phyloP scores from a whole-genome alignment of 2,797 vertebrate genomes.

The Sebastes nivosus region DNA sequence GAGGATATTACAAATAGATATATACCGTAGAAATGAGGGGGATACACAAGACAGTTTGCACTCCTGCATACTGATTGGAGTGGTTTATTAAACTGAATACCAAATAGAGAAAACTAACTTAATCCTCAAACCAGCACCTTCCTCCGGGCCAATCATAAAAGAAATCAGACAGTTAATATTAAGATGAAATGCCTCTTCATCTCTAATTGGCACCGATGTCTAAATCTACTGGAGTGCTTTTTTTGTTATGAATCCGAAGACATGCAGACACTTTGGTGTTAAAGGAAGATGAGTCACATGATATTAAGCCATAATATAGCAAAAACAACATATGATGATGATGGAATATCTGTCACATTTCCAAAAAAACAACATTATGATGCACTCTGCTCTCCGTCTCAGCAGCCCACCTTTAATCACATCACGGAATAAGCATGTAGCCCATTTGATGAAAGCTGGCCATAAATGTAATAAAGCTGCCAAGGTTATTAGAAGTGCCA shows the following conservation, averaged over 20 bases:
- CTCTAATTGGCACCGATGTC: conserved; percentile 6
- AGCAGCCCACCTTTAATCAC: conserved; percentile 59
- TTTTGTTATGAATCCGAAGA: conserved; percentile 14
- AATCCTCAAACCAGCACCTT: conserved; percentile 27
- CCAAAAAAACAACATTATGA: conserved; percentile 37
- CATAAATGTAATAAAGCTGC: conserved; percentile 78
- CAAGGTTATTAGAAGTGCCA: conserved; percentile 76
- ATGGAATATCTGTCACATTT: conserved; percentile 27
- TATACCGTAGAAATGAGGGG: conserved; percentile 25
- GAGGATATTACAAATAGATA: conserved; percentile 32
- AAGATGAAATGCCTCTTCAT: conserved; percentile 34
- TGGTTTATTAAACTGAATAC: conserved; percentile 53
- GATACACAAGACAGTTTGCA: conserved; percentile 18
- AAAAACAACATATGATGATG: conserved; percentile 12
- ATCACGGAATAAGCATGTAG: conserved; percentile 66
- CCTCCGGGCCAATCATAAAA: conserved; percentile 28
- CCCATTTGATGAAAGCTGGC: conserved; percentile 73
- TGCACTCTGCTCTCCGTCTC: conserved; percentile 16
- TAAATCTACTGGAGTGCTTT: background rate
- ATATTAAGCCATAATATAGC: background rate
- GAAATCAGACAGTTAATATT: conserved; percentile 30
- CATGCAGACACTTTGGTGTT: background rate
- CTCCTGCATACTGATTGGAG: conserved; percentile 53
- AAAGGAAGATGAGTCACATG: conserved; percentile 4
- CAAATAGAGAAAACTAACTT: conserved; percentile 33